These are phyloP conservation scores for Yponomeuta evonymella DNA, from an alignment of 2,888 invertebrate species.

Conservation along the genomic window DNA sequence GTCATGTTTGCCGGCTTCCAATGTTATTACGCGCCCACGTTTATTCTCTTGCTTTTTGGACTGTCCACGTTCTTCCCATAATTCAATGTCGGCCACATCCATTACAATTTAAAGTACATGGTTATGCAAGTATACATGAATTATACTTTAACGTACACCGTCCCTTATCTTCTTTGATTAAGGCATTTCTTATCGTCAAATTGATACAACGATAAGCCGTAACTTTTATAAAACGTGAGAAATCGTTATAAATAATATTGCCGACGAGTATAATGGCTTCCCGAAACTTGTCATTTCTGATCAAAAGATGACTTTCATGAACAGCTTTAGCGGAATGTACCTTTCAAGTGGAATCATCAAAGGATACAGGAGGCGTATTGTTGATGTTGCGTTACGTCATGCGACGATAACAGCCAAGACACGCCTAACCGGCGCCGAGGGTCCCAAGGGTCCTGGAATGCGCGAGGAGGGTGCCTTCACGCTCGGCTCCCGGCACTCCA, in stretches of 20 bases:
- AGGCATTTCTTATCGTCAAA: slow-evolving; percentile 40
- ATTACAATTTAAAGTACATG: slow-evolving; percentile 1
- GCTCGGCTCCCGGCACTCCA: slow-evolving; percentile 47
- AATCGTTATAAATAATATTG: background rate
- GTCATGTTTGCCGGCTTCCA: slow-evolving; percentile 32
- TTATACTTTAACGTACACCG: slow-evolving; percentile 2
- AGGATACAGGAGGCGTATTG: slow-evolving; percentile 8
- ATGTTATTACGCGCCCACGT: slow-evolving; percentile 54
- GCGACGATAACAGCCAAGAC: slow-evolving; percentile 62
- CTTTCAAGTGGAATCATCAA: background rate
- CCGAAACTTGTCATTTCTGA: background rate
- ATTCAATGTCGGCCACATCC: background rate
- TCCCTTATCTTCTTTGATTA: slow-evolving; percentile 16
- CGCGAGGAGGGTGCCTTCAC: slow-evolving; percentile 49
- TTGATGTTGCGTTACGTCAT: slow-evolving; percentile 59
- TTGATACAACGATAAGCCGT: slow-evolving; percentile 33
- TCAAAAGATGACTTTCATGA: background rate
- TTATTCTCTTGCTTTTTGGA: slow-evolving; percentile 8
- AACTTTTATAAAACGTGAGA: slow-evolving; percentile 2
- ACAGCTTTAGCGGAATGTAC: background rate
- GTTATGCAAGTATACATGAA: background rate
- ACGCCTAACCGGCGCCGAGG: slow-evolving; percentile 67
- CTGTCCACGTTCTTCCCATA: background rate
- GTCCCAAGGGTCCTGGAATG: slow-evolving; percentile 51
- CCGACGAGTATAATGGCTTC: background rate